phyloP scores from a whole-genome alignment of 1,140 invertebrate genomes.

The Atta texana region DNA sequence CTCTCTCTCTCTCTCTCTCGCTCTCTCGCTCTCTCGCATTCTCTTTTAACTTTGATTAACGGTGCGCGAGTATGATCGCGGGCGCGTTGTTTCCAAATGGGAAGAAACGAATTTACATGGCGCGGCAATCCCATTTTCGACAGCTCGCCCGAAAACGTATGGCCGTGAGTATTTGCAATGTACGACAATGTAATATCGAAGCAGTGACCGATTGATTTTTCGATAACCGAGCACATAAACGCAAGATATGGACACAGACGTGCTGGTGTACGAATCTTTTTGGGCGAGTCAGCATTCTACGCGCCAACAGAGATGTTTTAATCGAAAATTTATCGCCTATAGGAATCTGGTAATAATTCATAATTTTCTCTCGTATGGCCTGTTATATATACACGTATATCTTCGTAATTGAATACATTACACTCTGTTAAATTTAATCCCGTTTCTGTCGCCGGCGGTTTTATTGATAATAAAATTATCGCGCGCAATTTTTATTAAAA shows the following conservation, averaged over 20 bases:
- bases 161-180: constrained; percentile 54
- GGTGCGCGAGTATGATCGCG: constrained; percentile 40
- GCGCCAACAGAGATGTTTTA: constrained; percentile 57
- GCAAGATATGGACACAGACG: not conserved
- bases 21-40: constrained; percentile 3
- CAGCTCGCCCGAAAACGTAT: constrained; percentile 59
- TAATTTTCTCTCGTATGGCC: constrained; percentile 16
- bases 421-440: constrained; percentile 24
- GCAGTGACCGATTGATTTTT: constrained; percentile 55
- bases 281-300: constrained; percentile 46
- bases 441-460: not conserved
- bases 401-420: constrained; percentile 53
- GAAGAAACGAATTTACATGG: constrained; percentile 65
- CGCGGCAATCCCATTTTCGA: constrained; percentile 50
- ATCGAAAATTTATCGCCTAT: constrained; percentile 59
- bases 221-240: constrained; percentile 10
- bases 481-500: not conserved
- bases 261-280: not conserved
- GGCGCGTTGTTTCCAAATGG: constrained; percentile 43
- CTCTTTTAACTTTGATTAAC: constrained; percentile 60
- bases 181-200: constrained; percentile 46
- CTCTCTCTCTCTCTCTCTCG: not conserved
- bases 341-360: constrained; percentile 58
- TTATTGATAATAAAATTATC: constrained; percentile 17
- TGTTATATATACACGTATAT: not conserved